A percentile compares a stretch with the other conserved stretches of the same genome.
These are phyloP conservation scores for Tupaia tana DNA, from an alignment of 2,113 vertebrate species.

Conservation along the genomic window DNA sequence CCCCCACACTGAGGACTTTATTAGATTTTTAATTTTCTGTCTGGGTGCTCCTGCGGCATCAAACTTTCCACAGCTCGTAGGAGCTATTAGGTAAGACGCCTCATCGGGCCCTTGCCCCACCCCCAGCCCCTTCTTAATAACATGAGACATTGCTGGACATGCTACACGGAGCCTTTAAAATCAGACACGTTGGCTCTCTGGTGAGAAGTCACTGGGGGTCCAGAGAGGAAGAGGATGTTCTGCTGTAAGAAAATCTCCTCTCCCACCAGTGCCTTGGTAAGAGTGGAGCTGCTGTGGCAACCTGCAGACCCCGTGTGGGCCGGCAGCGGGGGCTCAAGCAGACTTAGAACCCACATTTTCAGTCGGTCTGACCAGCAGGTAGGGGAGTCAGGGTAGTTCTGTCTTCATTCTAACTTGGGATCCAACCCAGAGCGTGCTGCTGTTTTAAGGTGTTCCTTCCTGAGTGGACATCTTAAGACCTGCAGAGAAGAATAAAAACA, in stretches of 20 bases:
- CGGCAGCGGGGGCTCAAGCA: fast-evolving
- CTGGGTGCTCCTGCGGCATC: constrained; percentile 88
- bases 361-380: neutral
- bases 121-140: constrained; percentile 62
- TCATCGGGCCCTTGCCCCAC: constrained; percentile 68
- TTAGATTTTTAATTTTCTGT: constrained; percentile 92
- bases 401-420: constrained; percentile 56
- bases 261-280: neutral
- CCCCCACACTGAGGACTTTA: constrained; percentile 91
- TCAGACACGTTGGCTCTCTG: constrained; percentile 63
- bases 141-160: constrained; percentile 62
- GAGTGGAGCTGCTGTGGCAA: neutral
- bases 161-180: constrained; percentile 31
- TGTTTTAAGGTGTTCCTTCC: constrained; percentile 29
- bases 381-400: neutral
- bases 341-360: neutral
- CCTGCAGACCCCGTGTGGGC: fast-evolving
- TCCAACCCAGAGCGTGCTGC: constrained; percentile 15
- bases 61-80: constrained; percentile 89
- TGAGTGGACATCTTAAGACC: constrained; percentile 6
- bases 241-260: neutral
- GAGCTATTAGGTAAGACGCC: constrained; percentile 82
- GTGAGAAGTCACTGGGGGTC: neutral
- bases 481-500: neutral
- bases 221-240: neutral